Conservation (phyloP, 2,113 vertebrate genomes). For the Dasypus novemcinctus region DNA sequence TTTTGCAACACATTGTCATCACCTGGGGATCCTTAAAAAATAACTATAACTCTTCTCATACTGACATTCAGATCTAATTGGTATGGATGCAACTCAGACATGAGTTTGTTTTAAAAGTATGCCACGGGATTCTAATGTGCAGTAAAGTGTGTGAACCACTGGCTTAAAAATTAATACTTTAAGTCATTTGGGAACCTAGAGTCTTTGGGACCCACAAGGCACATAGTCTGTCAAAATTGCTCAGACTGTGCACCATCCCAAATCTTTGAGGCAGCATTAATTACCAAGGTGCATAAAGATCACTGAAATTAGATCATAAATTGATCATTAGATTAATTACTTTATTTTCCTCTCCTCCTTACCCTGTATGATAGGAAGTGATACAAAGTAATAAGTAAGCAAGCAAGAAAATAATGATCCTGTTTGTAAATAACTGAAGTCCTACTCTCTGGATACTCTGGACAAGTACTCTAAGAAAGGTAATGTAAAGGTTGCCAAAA, state of each 20-base stretch:
- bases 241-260: neutral
- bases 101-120: neutral
- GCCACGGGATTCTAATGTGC: neutral
- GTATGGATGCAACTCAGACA: neutral
- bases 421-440: neutral
- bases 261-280: conserved; percentile 1
- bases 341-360: neutral
- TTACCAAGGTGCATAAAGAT: neutral
- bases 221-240: neutral
- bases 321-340: neutral
- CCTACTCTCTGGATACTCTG: neutral
- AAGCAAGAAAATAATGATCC: neutral
- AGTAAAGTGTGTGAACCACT: neutral
- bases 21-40: neutral
- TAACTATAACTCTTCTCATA: neutral
- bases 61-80: neutral
- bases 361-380: neutral
- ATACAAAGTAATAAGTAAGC: neutral
- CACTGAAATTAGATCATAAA: neutral
- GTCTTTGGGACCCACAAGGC: too few species aligned
- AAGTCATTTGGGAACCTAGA: neutral
- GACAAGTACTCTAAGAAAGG: neutral
- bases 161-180: neutral
- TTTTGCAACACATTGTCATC: neutral
- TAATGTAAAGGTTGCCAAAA: conserved; percentile 20